Conservation (phyloP, 2,888 invertebrate species). For the Drosophila kanekoi region DNA sequence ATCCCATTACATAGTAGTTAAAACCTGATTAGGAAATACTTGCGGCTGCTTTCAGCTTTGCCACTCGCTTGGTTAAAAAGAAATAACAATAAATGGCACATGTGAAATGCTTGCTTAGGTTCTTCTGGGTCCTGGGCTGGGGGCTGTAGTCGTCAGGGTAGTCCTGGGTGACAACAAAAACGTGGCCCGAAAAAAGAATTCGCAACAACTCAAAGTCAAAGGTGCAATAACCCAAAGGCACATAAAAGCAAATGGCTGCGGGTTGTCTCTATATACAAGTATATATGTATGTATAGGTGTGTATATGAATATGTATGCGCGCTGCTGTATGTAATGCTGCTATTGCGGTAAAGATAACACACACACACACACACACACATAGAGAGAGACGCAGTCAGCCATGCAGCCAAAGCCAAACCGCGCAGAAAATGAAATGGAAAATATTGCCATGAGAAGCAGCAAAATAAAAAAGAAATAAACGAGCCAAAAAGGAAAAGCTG, state of each 20-base stretch:
- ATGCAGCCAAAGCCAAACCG: slow-evolving; percentile 75
- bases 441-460: slow-evolving; percentile 66
- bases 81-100: slow-evolving; percentile 78
- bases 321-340: slow-evolving; percentile 43
- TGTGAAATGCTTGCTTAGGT: slow-evolving; percentile 63
- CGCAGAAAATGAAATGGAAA: slow-evolving; percentile 81
- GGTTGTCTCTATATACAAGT: slow-evolving; percentile 44
- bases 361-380: slow-evolving; percentile 23
- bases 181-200: slow-evolving; percentile 42
- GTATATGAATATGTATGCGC: slow-evolving; percentile 31
- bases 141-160: not conserved
- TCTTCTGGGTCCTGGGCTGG: not conserved
- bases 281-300: slow-evolving; percentile 10
- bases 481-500: slow-evolving; percentile 72
- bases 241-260: slow-evolving; percentile 78
- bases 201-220: slow-evolving; percentile 75
- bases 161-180: slow-evolving; percentile 49
- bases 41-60: slow-evolving; percentile 57
- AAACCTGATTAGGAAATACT: slow-evolving; percentile 80
- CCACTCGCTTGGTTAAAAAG: slow-evolving; percentile 58
- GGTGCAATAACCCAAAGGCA: slow-evolving; percentile 78
- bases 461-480: slow-evolving; percentile 77
- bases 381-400: slow-evolving; percentile 57
- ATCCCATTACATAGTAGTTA: slow-evolving; percentile 78
- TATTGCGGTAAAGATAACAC: slow-evolving; percentile 71